Evolutionary conservation across 2,888 invertebrate genomes (phyloP), one percentile per base, ranked within the genome.

Genomic region (Druceiella hillmani): DNA sequence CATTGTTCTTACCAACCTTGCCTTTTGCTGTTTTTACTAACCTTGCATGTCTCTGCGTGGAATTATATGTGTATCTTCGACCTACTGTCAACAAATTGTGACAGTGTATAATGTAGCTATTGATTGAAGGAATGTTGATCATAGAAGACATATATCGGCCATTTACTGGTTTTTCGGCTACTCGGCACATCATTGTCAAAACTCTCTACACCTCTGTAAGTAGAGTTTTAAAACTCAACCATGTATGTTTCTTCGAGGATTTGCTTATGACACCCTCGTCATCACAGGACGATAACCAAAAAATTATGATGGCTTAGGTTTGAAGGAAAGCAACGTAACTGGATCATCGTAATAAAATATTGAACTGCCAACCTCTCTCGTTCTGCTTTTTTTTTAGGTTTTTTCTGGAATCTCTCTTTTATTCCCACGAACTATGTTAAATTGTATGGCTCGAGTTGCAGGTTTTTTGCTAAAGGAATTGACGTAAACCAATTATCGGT

Each of bases 211-310:
- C 29, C 10, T 24, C 28, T 36, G 14, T 17, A 6, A 22, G n/a
- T 7, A 7, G 6, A 22, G 32, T 15, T 20, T 14, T 17, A 4
- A n/a, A 15, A n/a, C 11, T 34, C 25, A 26, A 40, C 33, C 33
- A 38, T 38, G 17, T 37, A 26, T n/a, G n/a, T n/a, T 46, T 44
- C 7, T 29, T 31, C n/a, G 45, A 26, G 7, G 9, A 1, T n/a
- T 33, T 4, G 24, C 43, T 34, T 9, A 46, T 20, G 5, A 36
- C 35, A 17, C 35, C 46, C 11, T 41, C 38, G 10, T 46, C 43
- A 41, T 43, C 46, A 44, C 51, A 54, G 12, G 52, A 43, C 26
- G 50, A 48, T 24, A 51, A 31, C 17, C n/a, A n/a, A n/a, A n/a
- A n/a, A n/a, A n/a, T n/a, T n/a, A n/a, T n/a, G n/a, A n/a, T n/a